Base-by-base conservation (phyloP, 1,140 invertebrate species). In the Antheraea mylitta region DNA sequence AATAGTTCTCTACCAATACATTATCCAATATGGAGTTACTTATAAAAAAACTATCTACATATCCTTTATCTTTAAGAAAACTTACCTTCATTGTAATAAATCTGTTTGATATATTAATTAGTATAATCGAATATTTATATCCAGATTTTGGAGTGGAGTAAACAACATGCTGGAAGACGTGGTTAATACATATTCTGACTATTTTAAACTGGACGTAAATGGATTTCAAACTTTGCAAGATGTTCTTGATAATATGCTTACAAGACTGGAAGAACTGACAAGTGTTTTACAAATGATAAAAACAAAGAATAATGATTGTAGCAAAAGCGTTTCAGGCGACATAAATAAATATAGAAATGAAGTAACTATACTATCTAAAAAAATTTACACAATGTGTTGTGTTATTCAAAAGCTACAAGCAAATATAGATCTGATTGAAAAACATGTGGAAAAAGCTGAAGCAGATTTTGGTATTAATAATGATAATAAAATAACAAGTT, bases 201-300 rank as follows among this genome's bases (percentile, higher is more conserved):
- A 91, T 71, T 82, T 93, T 19, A 92, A 93, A 72, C 67, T 93
- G 11, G 88, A 93, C 76, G 76, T 92, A 10, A 83, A 76, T 76
- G 88, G 85, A 76, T 87, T 93, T 67, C 84, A 92, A 81, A 89
- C 85, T 16, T 80, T 93, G 19, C 92, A 93, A 82, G 86, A 92
- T 82, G 83, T 90, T 60, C 90, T 93, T 58, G 93, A 93, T 69
- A 93, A 92, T 70, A 93, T 93, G 89, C 79, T 93, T 58, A 93
- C 92, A 22, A 85, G 93, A 73, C 77, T 93, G 8, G 93, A 93
- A 79, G 93, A 93, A 78, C 80, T 93, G 66, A 84, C 85, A 8
- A 93, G 90, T 79, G 85, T 93, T 3, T 72, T 93, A 30, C 88
- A 92, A 76, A 92, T 93, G 78, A 83, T 93, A 18, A 87, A 92